Percentiles rank a stretch among this genome's conserved stretches.
Evolutionary conservation across 1,140 invertebrate genomes (phyloP).

Genomic region (Hypsibius dujardini): DNA sequence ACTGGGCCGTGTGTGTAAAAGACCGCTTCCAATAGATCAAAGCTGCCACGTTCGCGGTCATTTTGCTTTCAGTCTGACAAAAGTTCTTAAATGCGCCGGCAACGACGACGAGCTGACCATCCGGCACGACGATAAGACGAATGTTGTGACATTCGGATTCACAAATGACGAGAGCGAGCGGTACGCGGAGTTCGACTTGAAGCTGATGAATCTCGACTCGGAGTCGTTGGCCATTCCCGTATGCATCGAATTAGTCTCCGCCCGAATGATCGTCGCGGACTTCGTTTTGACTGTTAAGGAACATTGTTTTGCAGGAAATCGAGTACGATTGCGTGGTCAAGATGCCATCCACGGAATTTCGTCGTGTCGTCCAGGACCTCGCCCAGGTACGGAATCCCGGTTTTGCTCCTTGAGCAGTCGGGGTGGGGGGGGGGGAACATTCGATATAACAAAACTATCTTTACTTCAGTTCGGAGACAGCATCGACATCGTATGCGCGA

Average conservation of each 20-base stretch:
- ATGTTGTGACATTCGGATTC: conserved; percentile 86
- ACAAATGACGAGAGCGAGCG: conserved; percentile 49
- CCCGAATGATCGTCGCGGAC: too few relatives aligned
- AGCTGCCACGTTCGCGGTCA: not conserved
- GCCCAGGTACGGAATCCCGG: too few relatives aligned
- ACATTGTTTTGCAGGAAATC: conserved; percentile 50
- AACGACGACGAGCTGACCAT: conserved; percentile 90
- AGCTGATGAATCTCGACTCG: conserved; percentile 93
- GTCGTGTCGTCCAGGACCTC: too few relatives aligned
- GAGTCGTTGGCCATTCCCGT: conserved; percentile 96
- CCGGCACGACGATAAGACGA: conserved; percentile 84
- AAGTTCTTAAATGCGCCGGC: conserved; percentile 87
- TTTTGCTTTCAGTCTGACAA: conserved; percentile 55
- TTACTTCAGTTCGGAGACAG: conserved; percentile 80
- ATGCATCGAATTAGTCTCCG: conserved; percentile 30
- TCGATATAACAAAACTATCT: not conserved
- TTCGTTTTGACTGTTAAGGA: too few relatives aligned
- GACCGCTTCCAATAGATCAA: too few relatives aligned
- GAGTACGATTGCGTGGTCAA: conserved; percentile 92
- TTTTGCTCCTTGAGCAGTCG: too few relatives aligned
- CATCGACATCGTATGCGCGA: conserved; percentile 81
- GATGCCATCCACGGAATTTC: conserved; percentile 87
- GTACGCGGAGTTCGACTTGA: conserved; percentile 83
- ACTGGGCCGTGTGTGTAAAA: too few relatives aligned
- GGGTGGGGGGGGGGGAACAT: too few relatives aligned